phyloP scores from a whole-genome alignment of 2,113 vertebrate species.

The Lophura nycthemera region DNA sequence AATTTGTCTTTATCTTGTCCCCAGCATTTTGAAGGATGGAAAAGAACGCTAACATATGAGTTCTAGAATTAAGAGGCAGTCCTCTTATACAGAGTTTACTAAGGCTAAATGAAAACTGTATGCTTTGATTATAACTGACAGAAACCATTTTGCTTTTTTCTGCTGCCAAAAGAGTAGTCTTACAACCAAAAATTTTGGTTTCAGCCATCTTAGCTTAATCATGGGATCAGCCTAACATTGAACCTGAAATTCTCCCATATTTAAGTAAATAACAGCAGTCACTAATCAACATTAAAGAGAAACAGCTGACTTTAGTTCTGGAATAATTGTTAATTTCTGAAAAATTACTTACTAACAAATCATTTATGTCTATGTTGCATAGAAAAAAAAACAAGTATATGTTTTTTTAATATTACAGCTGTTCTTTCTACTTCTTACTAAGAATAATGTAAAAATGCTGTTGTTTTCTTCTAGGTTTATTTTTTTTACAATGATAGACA shows the following conservation, averaged over 20 bases:
- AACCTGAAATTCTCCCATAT: not conserved
- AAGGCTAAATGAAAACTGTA: not conserved
- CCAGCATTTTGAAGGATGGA: not conserved
- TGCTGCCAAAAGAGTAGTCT: not conserved
- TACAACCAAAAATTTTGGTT: not conserved
- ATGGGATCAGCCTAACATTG: not conserved
- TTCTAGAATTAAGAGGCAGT: not conserved
- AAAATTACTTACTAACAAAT: not conserved
- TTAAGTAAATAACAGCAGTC: not conserved
- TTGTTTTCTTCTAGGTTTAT: not conserved
- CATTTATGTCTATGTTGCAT: not conserved
- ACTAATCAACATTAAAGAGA: not conserved
- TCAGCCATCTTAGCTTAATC: not conserved
- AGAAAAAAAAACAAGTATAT: not conserved
- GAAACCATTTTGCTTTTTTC: not conserved
- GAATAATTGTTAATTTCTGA: not conserved
- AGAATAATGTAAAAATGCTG: not conserved
- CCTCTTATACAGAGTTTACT: not conserved
- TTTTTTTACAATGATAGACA: not conserved
- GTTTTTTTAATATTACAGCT: not conserved
- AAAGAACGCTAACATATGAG: accelerated
- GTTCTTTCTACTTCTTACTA: not conserved
- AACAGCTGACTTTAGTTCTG: not conserved
- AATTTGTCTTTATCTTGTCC: not conserved
- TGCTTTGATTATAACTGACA: not conserved